Evolutionary conservation across 2,888 invertebrate genomes (phyloP).

Genomic region (Caenorhabditis sp.): DNA sequence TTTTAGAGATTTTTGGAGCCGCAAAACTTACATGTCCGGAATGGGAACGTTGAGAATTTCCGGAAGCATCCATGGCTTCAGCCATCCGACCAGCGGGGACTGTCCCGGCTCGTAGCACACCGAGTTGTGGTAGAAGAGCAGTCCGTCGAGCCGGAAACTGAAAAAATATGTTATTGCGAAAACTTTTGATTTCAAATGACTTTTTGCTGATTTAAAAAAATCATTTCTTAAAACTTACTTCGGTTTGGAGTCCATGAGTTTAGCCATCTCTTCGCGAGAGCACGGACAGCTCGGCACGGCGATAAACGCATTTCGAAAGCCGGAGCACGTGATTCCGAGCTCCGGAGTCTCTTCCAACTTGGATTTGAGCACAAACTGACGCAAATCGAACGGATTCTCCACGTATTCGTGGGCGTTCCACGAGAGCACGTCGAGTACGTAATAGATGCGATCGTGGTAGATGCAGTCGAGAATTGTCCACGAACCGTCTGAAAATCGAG

Average conservation of each 20-base stretch:
- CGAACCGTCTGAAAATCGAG: slow-evolving; percentile 26
- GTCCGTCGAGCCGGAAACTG: slow-evolving; percentile 85
- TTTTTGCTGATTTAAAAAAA: not conserved
- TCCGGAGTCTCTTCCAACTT: slow-evolving; percentile 84
- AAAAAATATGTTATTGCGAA: slow-evolving; percentile 20
- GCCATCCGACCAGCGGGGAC: slow-evolving; percentile 93
- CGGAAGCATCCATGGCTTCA: slow-evolving; percentile 82
- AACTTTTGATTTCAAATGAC: not conserved
- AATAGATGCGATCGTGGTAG: slow-evolving; percentile 83
- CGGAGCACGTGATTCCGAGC: slow-evolving; percentile 9
- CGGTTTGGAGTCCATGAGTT: slow-evolving; percentile 56
- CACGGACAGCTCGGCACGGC: slow-evolving; percentile 80
- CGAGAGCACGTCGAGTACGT: slow-evolving; percentile 88
- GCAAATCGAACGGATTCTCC: slow-evolving; percentile 83
- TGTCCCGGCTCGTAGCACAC: slow-evolving; percentile 85
- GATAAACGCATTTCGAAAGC: slow-evolving; percentile 80
- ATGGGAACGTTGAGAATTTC: slow-evolving; percentile 70
- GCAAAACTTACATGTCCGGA: slow-evolving; percentile 42
- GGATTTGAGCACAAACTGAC: slow-evolving; percentile 88
- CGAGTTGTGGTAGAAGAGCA: slow-evolving; percentile 91
- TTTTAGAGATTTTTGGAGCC: slow-evolving; percentile 3
- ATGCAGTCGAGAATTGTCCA: slow-evolving; percentile 90
- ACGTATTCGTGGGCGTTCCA: slow-evolving; percentile 82
- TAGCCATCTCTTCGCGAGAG: slow-evolving; percentile 69
- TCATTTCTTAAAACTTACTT: slow-evolving; percentile 28